Evolutionary conservation across 2,797 vertebrate genomes (phyloP).

Genomic region (Emys orbicularis): DNA sequence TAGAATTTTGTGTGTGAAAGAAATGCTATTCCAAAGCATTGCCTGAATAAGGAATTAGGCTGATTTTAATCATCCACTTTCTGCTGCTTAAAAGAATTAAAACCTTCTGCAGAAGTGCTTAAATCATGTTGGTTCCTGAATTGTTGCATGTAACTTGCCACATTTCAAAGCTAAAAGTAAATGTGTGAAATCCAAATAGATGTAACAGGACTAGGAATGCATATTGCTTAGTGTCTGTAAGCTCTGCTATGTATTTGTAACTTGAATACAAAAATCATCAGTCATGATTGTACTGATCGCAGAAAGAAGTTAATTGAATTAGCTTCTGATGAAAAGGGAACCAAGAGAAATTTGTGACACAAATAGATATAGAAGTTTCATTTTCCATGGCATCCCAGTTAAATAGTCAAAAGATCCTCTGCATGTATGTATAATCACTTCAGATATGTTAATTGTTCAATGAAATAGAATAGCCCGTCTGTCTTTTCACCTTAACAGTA

Average conservation of each 20-base stretch:
- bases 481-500: not conserved
- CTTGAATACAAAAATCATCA: conserved; percentile 40
- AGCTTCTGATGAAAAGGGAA: not conserved
- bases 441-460: not conserved
- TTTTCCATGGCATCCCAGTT: conserved; percentile 11
- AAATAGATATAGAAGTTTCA: not conserved
- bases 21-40: conserved; percentile 56
- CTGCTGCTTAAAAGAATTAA: conserved; percentile 20
- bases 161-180: conserved; percentile 46
- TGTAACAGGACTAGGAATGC: not conserved
- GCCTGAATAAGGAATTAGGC: conserved; percentile 59
- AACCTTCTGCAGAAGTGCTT: not conserved
- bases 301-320: conserved; percentile 6
- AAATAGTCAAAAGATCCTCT: not conserved
- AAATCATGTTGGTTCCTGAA: conserved; percentile 46
- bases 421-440: conserved; percentile 9
- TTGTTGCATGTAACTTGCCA: not conserved
- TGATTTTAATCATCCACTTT: conserved; percentile 33
- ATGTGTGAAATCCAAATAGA: conserved; percentile 36
- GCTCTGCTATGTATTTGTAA: not conserved
- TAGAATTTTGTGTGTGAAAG: conserved; percentile 27
- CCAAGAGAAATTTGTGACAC: not conserved
- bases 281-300: not conserved
- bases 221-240: conserved; percentile 21
- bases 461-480: not conserved